Evolutionary conservation across 2,113 vertebrate species (phyloP), one percentile per base, ranked within the genome.

Genomic region (Notarius quadriscutis): DNA sequence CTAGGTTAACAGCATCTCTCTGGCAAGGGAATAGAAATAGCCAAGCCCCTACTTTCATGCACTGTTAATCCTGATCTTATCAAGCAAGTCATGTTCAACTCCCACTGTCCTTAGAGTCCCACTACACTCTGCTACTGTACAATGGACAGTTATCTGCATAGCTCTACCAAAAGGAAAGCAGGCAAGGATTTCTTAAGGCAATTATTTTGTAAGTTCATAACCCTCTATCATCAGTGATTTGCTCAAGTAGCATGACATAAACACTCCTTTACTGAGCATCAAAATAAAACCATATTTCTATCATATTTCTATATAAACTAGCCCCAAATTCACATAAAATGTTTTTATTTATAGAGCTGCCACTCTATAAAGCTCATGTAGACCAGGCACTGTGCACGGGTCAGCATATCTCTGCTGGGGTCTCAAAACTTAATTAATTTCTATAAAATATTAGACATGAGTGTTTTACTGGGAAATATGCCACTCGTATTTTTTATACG

Each of bases 11-110:
- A 87, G 55, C 25, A 27, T 53, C 48, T 81, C 60, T 82, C 83
- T 89, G 80, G 85, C 89, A 87, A 86, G 87, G 87, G 88, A 89
- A 93, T 80, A 88, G 81, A 91, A 92, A 91, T 89, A 89, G 67
- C 75, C 82, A 91, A 91, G 82, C 89, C 89, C 88, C 88, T 87
- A 86, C 90, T 93, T 94, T 94, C 95, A 95, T 90, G 92, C 93
- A 90, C 92, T 87, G 90, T 93, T 96, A 93, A 87, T 58, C 89
- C 86, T 81, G 87, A 87, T 89, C 86, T 72, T 89, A 91, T 84
- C 92, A 67, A 51, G 55, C 89, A 92, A 90, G 92, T 85, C 74
- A 87, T 87, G 81, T 87, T 81, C 79, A 71, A 62, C 58, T 84
- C 84, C 83, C 22, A n/a, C 81, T 86, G 82, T 81, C 88, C 89